These are phyloP conservation scores for Drosophila ohnishii DNA, from an alignment of 1,140 invertebrate species.

Conservation along the genomic window DNA sequence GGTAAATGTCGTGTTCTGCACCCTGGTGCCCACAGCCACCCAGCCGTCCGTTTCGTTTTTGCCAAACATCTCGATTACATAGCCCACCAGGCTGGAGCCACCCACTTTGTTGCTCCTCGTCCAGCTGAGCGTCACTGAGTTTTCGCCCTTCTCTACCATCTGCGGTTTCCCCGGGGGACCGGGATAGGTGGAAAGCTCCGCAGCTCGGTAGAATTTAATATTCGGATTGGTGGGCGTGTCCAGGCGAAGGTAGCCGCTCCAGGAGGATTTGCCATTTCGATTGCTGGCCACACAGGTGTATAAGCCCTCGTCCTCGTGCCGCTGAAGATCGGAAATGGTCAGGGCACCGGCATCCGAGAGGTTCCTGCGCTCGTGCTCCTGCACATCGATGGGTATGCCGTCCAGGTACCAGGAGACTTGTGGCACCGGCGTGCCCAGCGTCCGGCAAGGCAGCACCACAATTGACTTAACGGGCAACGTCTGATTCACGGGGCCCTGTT, in stretches of 20 bases:
- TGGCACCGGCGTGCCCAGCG: slow-evolving; percentile 89
- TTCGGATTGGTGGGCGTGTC: slow-evolving; percentile 92
- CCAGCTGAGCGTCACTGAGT: slow-evolving; percentile 92
- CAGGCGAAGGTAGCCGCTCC: slow-evolving; percentile 91
- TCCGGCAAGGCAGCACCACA: slow-evolving; percentile 90
- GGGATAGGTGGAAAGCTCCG: slow-evolving; percentile 89
- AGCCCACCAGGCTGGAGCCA: slow-evolving; percentile 91
- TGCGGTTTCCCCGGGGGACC: slow-evolving; percentile 90
- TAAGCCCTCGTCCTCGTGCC: slow-evolving; percentile 88
- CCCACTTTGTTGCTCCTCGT: slow-evolving; percentile 90
- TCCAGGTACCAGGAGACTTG: slow-evolving; percentile 93
- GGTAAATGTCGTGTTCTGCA: slow-evolving; percentile 87
- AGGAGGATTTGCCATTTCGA: slow-evolving; percentile 92
- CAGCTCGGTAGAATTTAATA: slow-evolving; percentile 91
- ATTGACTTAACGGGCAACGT: slow-evolving; percentile 90
- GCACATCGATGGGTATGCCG: slow-evolving; percentile 87
- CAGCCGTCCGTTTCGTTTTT: slow-evolving; percentile 84
- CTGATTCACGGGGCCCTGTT: slow-evolving; percentile 94
- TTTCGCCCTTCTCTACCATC: slow-evolving; percentile 89
- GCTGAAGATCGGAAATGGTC: slow-evolving; percentile 90
- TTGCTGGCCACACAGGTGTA: slow-evolving; percentile 94
- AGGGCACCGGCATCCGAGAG: slow-evolving; percentile 88
- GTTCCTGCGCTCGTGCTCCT: slow-evolving; percentile 86
- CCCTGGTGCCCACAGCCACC: slow-evolving; percentile 85
- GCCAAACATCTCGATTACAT: slow-evolving; percentile 89